Percentiles rank a stretch among this genome's conserved stretches.
These are phyloP conservation scores for Syncerus caffer DNA, from an alignment of 2,797 vertebrate species.

Conservation along the genomic window DNA sequence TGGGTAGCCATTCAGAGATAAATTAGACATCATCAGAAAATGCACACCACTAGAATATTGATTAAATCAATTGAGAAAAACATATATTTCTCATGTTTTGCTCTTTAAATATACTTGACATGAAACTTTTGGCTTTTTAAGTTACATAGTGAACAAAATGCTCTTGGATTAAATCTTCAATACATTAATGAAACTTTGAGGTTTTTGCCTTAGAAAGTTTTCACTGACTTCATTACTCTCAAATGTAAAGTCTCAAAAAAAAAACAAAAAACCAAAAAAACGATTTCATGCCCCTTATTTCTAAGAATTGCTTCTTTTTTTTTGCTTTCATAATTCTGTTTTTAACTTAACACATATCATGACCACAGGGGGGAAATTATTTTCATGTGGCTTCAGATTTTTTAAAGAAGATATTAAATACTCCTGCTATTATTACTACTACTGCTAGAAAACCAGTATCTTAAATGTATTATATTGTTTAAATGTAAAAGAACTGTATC, in stretches of 20 bases:
- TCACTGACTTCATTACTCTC: neutral
- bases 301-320: neutral
- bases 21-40: slow-evolving; percentile 43
- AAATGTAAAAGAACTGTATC: neutral
- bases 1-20: slow-evolving; percentile 34
- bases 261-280: neutral
- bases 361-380: neutral
- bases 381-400: neutral
- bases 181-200: neutral
- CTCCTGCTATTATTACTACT: neutral
- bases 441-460: neutral
- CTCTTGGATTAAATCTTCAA: neutral
- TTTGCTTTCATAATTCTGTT: neutral
- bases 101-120: slow-evolving; percentile 1
- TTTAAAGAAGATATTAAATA: neutral
- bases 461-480: neutral
- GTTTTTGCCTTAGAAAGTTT: neutral
- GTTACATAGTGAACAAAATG: neutral
- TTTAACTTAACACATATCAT: neutral
- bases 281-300: rapidly evolving
- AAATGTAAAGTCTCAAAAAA: neutral
- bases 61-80: slow-evolving; percentile 12
- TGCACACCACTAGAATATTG: neutral
- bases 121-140: neutral
- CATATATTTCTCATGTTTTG: neutral